Conservation (phyloP, 2,888 invertebrate species). For the Drosophila rellima region DNA sequence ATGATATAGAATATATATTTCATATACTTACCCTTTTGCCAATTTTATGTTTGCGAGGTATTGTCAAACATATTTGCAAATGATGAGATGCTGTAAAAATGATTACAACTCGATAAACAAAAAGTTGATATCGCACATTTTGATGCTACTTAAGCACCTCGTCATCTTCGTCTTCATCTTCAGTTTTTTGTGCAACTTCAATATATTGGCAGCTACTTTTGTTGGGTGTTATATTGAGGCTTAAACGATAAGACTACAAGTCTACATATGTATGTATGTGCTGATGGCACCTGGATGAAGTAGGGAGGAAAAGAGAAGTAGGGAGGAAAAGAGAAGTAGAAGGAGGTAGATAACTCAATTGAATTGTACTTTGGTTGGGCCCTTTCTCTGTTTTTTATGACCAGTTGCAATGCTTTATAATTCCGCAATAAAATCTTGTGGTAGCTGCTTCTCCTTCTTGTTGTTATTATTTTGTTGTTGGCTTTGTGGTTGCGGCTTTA, state of each 20-base stretch:
- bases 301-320: background rate
- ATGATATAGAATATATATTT: background rate
- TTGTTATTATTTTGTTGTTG: slow-evolving; percentile 40
- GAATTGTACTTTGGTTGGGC: slow-evolving; percentile 31
- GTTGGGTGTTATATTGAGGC: slow-evolving; percentile 14
- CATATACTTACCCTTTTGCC: background rate
- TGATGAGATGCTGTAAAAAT: slow-evolving; percentile 50
- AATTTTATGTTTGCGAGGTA: background rate
- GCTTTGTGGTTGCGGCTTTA: slow-evolving; percentile 56
- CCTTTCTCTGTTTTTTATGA: slow-evolving; percentile 35
- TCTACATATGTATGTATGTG: slow-evolving; percentile 4
- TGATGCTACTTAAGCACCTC: slow-evolving; percentile 10
- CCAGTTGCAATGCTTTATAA: slow-evolving; percentile 51
- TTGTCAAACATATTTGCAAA: slow-evolving; percentile 4
- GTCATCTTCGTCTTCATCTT: slow-evolving; percentile 3
- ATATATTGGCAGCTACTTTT: slow-evolving; percentile 35
- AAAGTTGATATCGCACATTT: slow-evolving; percentile 26
- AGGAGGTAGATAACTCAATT: slow-evolving; percentile 48
- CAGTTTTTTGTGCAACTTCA: background rate
- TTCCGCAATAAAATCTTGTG: slow-evolving; percentile 52
- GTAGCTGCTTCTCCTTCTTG: slow-evolving; percentile 5
- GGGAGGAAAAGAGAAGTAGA: no score
- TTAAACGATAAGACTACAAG: slow-evolving; percentile 10
- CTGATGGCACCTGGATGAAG: slow-evolving; percentile 1
- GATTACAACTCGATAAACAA: slow-evolving; percentile 48